Base-by-base conservation (phyloP, 64 coral and sea anemone species). In the Montipora sp. region DNA sequence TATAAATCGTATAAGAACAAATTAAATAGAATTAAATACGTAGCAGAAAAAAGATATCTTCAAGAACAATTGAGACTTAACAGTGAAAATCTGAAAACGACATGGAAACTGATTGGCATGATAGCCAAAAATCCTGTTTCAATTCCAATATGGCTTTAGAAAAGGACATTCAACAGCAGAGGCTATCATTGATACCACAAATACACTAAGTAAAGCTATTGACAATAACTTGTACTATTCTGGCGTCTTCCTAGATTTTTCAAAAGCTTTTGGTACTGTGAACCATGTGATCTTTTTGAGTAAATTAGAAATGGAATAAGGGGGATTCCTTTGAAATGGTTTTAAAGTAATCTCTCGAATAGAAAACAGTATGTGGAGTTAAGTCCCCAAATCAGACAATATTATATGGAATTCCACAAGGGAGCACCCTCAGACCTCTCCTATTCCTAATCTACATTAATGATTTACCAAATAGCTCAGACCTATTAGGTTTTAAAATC, bases 71-170 rank as follows among this genome's bases (percentile, higher is more conserved):
- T 81, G 70, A 79, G 59, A 75, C 15, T 80, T 19, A 90, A 90
- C 13, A 78, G 74, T 51, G 88, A 71, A 43, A 90, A 80, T 59
- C 43, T 90, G 27, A 90, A 90, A 90, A 79, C 75, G 55, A 89
- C 51, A 45, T 90, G 76, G 76, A 90, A 89, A 77, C 75, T 78
- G 55, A 89, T 77, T 18, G 87, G 88, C 55, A 78, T 66, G 51
- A 63, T 90, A 46, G 77, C 79, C 23, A 27, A 27, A 27, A 27
- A 1, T 27, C 27, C 27, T 27, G 1, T 27, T 27, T 27, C 1
- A 27, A 27, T 27, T 27, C 27, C 27, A 90, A 90, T 76, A 90
- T 49, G 24, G 68, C 60, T 27, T 27, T 27, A 27, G 27, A 27
- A 27, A 27, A 27, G 27, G 27, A 27, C 27, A 27, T 27, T 27